Evolutionary conservation across 2,888 invertebrate species (phyloP).

Genomic region (Panzeria rudis): DNA sequence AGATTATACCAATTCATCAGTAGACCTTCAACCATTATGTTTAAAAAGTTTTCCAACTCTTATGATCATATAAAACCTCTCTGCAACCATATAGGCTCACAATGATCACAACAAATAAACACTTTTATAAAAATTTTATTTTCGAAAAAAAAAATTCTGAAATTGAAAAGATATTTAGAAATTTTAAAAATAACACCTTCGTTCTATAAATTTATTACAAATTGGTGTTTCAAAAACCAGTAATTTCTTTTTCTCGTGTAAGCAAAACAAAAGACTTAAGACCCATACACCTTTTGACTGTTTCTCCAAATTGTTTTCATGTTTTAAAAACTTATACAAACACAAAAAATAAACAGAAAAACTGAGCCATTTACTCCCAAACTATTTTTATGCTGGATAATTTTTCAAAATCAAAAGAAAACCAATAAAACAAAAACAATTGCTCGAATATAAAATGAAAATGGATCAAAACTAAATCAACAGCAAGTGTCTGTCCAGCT

Average conservation of each 20-base stretch:
- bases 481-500: slow-evolving; percentile 31
- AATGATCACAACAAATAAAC: too few species aligned
- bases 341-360: slow-evolving; percentile 37
- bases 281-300: background rate
- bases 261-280: slow-evolving; percentile 42
- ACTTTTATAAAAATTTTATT: too few species aligned
- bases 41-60: too few species aligned
- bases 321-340: slow-evolving; percentile 40
- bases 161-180: too few species aligned
- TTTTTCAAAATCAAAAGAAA: slow-evolving; percentile 20
- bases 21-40: too few species aligned
- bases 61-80: too few species aligned
- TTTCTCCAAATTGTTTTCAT: background rate
- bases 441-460: slow-evolving; percentile 52
- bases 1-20: too few species aligned
- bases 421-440: slow-evolving; percentile 25
- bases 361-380: slow-evolving; percentile 61
- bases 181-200: too few species aligned
- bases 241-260: background rate
- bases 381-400: slow-evolving; percentile 27
- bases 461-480: slow-evolving; percentile 59
- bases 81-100: too few species aligned
- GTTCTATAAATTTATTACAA: too few species aligned
- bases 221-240: too few species aligned
- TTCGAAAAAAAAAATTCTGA: too few species aligned